phyloP scores from a whole-genome alignment of 1,140 invertebrate genomes.

The Penaeus chinensis region DNA sequence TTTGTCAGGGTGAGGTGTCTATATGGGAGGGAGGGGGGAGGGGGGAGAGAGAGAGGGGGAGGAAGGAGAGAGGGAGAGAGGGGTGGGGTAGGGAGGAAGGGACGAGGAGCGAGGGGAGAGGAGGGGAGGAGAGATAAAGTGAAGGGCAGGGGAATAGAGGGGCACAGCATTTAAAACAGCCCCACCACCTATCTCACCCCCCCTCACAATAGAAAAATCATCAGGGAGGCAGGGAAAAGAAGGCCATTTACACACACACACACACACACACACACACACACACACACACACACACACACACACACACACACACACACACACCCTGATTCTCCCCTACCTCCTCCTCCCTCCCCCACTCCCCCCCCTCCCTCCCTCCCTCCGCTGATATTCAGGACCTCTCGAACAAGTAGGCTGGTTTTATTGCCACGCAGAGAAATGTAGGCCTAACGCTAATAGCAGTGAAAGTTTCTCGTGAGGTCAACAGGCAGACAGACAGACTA shows the following conservation, averaged over 20 bases:
- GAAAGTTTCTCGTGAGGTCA: no score
- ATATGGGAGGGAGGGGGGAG: not conserved
- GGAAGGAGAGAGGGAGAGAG: not conserved
- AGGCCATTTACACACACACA: not conserved
- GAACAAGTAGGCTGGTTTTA: no score
- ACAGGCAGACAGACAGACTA: no score
- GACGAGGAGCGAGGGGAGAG: no score
- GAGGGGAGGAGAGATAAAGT: no score
- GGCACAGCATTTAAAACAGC: no score
- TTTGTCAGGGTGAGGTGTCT: no score
- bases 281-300: not conserved
- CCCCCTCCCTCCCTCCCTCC: not conserved
- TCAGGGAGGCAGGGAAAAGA: not conserved
- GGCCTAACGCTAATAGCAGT: no score
- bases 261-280: not conserved
- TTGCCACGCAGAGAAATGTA: no score
- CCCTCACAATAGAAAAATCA: no score
- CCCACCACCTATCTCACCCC: no score
- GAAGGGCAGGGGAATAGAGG: no score
- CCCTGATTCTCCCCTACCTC: not conserved
- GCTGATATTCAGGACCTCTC: not conserved
- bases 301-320: not conserved
- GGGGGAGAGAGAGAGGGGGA: not conserved
- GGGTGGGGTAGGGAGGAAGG: not conserved
- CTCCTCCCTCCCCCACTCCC: constrained; percentile 11